Percentiles rank a stretch among this genome's conserved stretches.
Conservation (phyloP, 2,113 vertebrate genomes). For the Oreochromis niloticus region DNA sequence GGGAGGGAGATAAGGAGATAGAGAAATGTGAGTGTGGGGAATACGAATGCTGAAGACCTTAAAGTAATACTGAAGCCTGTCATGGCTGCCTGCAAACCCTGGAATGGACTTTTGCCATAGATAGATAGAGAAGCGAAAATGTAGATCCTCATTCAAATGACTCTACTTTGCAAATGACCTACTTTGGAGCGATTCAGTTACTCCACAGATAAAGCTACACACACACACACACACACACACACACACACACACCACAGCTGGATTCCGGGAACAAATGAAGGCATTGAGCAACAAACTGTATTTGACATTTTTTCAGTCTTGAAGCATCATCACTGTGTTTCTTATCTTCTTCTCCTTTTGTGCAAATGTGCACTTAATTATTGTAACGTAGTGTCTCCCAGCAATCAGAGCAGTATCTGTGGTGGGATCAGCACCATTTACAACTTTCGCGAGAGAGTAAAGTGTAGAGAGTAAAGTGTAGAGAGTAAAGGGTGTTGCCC, state of each 20-base stretch:
- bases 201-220: background rate
- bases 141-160: background rate
- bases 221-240: background rate
- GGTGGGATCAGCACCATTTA: background rate
- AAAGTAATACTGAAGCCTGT: constrained; percentile 49
- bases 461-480: background rate
- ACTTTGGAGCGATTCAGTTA: constrained; percentile 42
- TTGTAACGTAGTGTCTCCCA: background rate
- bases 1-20: background rate
- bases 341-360: background rate
- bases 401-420: constrained; percentile 5
- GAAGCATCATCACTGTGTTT: background rate
- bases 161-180: constrained; percentile 11
- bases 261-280: background rate
- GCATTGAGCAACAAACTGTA: background rate
- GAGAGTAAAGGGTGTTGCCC: too few relatives aligned
- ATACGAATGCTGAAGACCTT: constrained; percentile 49
- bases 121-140: background rate
- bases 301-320: background rate
- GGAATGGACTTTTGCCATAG: constrained; percentile 22
- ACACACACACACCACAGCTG: background rate
- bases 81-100: constrained; percentile 44
- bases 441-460: background rate
- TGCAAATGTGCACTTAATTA: background rate
- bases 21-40: background rate